phyloP scores from a whole-genome alignment of 2,113 vertebrate species.

The Benitochromis conjunctus region DNA sequence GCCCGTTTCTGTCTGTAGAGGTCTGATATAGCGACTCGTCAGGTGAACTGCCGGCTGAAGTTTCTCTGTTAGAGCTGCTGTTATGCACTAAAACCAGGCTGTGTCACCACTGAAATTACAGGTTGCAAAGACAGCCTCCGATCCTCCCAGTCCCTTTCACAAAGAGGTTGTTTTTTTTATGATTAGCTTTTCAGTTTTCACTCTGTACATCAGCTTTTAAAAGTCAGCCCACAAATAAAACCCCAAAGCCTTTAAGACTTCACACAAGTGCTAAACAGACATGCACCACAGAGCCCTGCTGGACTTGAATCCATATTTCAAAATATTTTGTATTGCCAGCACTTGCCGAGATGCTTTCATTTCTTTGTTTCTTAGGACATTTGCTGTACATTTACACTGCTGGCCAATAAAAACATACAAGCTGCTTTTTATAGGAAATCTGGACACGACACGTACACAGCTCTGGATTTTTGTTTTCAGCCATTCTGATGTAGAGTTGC shows the following conservation, averaged over 20 bases:
- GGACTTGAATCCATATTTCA: background rate
- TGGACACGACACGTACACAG: background rate
- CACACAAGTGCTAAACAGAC: background rate
- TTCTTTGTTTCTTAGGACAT: background rate
- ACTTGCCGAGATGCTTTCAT: fast-evolving
- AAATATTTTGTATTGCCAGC: background rate
- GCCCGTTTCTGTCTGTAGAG: background rate
- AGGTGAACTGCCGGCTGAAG: background rate
- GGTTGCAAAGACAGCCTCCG: background rate
- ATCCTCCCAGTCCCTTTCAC: background rate
- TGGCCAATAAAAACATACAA: background rate
- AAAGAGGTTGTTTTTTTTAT: background rate
- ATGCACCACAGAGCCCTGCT: background rate
- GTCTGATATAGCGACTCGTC: background rate
- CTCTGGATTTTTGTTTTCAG: background rate
- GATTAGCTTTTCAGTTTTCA: background rate
- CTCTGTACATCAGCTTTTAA: background rate
- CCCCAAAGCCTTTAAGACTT: background rate
- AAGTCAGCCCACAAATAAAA: background rate
- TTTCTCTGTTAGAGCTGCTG: background rate
- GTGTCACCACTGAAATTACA: background rate
- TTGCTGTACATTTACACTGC: background rate
- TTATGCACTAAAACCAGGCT: background rate
- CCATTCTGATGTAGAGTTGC: background rate
- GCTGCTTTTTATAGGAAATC: background rate